A percentile compares a stretch with the other conserved stretches of the same genome.
phyloP scores from a whole-genome alignment of 2,113 vertebrate genomes.

The Psittacara wagleri region DNA sequence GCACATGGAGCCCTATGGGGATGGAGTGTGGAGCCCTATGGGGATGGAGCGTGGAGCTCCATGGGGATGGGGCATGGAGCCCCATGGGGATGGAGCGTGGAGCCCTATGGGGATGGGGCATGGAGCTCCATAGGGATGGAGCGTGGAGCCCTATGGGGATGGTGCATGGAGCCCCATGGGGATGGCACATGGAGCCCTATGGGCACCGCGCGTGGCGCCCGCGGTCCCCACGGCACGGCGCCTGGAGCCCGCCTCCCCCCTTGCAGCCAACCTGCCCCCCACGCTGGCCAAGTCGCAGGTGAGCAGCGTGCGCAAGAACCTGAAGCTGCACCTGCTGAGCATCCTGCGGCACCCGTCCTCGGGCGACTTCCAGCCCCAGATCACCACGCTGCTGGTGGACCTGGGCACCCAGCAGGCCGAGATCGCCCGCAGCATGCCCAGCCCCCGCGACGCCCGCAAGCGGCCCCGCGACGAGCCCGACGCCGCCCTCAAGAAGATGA shows the following conservation, averaged over 20 bases:
- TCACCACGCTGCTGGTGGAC: conserved; percentile 91
- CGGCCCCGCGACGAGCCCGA: conserved; percentile 84
- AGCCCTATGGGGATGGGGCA: no score
- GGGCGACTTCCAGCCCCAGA: conserved; percentile 89
- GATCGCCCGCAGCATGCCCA: conserved; percentile 85
- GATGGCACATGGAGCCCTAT: no score
- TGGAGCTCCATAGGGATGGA: no score
- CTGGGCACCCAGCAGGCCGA: conserved; percentile 90
- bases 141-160: no score
- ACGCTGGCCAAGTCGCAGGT: conserved; percentile 95
- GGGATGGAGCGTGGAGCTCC: no score
- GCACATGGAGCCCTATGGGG: accelerated
- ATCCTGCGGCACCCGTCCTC: conserved; percentile 90
- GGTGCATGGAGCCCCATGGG: accelerated
- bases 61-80: no score
- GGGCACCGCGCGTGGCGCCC: no score
- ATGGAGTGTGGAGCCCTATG: accelerated
- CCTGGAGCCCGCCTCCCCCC: no score
- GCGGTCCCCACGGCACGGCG: no score
- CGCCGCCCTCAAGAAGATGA: conserved; percentile 86
- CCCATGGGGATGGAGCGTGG: accelerated
- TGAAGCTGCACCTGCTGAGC: conserved; percentile 88
- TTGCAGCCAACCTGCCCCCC: conserved; percentile 87
- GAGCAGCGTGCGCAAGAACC: conserved; percentile 95
- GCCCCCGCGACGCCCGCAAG: conserved; percentile 80